Conservation (phyloP, 2,797 vertebrate genomes). For the Hypotaenidia okinawae region DNA sequence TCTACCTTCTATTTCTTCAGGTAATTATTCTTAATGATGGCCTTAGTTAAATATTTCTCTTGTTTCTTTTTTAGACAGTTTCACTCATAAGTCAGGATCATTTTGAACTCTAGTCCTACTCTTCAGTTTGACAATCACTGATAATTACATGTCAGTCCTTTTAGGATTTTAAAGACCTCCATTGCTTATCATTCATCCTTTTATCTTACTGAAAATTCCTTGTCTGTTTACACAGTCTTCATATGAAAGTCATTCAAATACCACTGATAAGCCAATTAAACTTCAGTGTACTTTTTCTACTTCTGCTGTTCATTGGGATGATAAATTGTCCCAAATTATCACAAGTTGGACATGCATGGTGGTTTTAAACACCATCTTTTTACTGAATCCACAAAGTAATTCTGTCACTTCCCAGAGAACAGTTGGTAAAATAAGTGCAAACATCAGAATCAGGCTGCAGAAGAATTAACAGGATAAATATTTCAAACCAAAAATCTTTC, state of each 20-base stretch:
- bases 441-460: neutral
- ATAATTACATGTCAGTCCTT: neutral
- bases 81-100: neutral
- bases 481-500: neutral
- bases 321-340: neutral
- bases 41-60: neutral
- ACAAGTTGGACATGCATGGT: neutral
- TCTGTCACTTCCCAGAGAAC: neutral
- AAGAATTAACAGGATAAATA: neutral
- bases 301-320: neutral
- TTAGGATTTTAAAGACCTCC: neutral
- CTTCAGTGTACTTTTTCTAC: neutral
- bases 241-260: neutral
- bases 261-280: neutral
- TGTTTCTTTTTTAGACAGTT: neutral
- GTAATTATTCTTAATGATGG: neutral
- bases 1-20: neutral
- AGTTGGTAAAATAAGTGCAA: neutral
- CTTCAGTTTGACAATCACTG: neutral
- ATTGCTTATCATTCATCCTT: neutral
- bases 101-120: neutral
- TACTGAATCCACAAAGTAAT: neutral
- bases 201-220: neutral
- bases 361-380: neutral
- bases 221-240: neutral